Evolutionary conservation across 2,888 invertebrate species (phyloP).

Genomic region (Chrysolina haemoptera): DNA sequence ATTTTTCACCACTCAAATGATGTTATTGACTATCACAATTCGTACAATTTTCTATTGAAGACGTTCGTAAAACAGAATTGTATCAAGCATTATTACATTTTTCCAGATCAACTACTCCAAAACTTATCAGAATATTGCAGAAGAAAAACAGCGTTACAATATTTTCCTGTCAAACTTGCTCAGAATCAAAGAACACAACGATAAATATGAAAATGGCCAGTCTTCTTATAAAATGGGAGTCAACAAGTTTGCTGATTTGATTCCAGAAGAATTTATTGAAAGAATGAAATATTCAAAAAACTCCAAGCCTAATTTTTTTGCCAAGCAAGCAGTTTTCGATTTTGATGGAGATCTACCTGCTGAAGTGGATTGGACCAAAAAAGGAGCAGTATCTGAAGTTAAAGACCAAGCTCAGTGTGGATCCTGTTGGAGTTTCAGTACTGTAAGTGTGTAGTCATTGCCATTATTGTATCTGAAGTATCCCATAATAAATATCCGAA

Average conservation of each 20-base stretch:
- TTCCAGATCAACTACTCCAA: not conserved
- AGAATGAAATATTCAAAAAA: not conserved
- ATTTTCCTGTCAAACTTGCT: conserved; percentile 7
- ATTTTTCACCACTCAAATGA: no score
- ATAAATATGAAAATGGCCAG: conserved; percentile 12
- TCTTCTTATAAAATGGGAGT: conserved; percentile 13
- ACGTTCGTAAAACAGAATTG: no score
- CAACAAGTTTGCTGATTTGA: conserved; percentile 19
- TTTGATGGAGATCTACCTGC: not conserved
- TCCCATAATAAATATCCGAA: not conserved
- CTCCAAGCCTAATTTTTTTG: not conserved
- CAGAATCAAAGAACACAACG: conserved; percentile 6
- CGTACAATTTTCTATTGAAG: no score
- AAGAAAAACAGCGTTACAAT: conserved; percentile 1
- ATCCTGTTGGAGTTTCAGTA: conserved; percentile 23
- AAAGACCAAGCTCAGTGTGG: conserved; percentile 15
- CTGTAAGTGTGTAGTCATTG: not conserved
- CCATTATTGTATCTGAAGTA: not conserved
- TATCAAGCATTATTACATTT: no score
- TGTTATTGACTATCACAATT: no score
- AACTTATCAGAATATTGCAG: not conserved
- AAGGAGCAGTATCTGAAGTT: conserved; percentile 7
- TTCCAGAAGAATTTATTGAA: conserved; percentile 1
- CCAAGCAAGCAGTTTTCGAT: conserved; percentile 1
- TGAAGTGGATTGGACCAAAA: conserved; percentile 2